Percentiles rank a stretch among this genome's conserved stretches.
These are phyloP conservation scores for Spodoptera picta DNA, from an alignment of 2,888 invertebrate genomes.

Conservation along the genomic window DNA sequence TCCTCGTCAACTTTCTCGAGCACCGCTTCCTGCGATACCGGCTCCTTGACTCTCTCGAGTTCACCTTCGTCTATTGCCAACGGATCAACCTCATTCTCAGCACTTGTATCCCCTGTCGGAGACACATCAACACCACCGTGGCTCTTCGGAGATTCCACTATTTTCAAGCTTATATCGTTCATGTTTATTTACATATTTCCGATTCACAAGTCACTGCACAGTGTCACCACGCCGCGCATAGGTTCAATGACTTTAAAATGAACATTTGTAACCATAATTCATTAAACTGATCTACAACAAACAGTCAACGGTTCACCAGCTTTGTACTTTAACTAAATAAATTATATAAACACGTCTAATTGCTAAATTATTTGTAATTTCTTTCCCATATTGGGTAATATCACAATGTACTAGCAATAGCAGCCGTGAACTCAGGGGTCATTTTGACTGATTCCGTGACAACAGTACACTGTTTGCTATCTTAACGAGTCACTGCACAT, in stretches of 20 bases:
- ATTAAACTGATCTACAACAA: slow-evolving; percentile 51
- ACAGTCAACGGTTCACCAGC: slow-evolving; percentile 36
- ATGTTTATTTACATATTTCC: slow-evolving; percentile 89
- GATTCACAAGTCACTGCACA: slow-evolving; percentile 78
- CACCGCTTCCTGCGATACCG: slow-evolving; percentile 58
- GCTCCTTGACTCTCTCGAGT: slow-evolving; percentile 62
- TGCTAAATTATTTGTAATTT: slow-evolving; percentile 72
- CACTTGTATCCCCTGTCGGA: slow-evolving; percentile 66
- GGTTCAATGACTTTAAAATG: slow-evolving; percentile 80
- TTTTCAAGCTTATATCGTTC: slow-evolving; percentile 86
- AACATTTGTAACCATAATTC: slow-evolving; percentile 70
- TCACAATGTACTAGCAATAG: slow-evolving; percentile 77
- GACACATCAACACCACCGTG: slow-evolving; percentile 70
- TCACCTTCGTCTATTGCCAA: slow-evolving; percentile 76
- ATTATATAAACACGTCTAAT: slow-evolving; percentile 59
- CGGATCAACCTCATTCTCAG: slow-evolving; percentile 80
- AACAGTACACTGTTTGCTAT: slow-evolving; percentile 46
- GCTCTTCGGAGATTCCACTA: slow-evolving; percentile 82
- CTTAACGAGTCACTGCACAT: slow-evolving; percentile 51
- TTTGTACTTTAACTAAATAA: slow-evolving; percentile 46
- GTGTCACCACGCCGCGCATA: slow-evolving; percentile 80
- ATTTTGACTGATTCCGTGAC: slow-evolving; percentile 69
- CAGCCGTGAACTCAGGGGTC: slow-evolving; percentile 82
- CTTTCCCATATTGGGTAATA: slow-evolving; percentile 79
- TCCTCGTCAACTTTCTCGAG: slow-evolving; percentile 62